Conservation (phyloP, 1,140 invertebrate genomes). For the Halesus radiatus region DNA sequence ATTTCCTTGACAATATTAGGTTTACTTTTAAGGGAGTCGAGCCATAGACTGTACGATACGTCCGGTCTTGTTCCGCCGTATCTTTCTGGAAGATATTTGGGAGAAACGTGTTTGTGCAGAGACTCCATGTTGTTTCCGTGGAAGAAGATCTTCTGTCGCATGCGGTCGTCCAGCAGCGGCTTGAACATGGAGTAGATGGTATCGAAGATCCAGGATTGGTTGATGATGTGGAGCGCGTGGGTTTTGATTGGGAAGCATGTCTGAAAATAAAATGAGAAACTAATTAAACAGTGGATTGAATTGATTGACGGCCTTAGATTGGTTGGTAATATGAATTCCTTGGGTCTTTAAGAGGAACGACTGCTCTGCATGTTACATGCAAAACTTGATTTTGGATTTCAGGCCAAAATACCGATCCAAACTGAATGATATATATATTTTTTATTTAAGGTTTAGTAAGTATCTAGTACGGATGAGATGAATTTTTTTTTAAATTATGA, state of each 20-base stretch:
- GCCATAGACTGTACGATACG: conserved; percentile 80
- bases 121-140: conserved; percentile 83
- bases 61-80: conserved; percentile 81
- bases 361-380: too few relatives aligned
- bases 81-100: conserved; percentile 78
- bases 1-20: conserved; percentile 76
- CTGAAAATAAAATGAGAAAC: conserved; percentile 62
- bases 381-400: too few relatives aligned
- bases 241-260: conserved; percentile 82
- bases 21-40: conserved; percentile 74
- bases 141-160: conserved; percentile 80
- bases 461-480: too few relatives aligned
- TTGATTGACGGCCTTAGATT: too few relatives aligned
- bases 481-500: too few relatives aligned
- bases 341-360: too few relatives aligned
- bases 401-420: too few relatives aligned
- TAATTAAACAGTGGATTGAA: too few relatives aligned
- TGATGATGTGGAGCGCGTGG: conserved; percentile 81
- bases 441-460: too few relatives aligned
- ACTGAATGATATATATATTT: too few relatives aligned
- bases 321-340: too few relatives aligned
- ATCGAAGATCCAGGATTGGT: conserved; percentile 86
- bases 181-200: conserved; percentile 84
- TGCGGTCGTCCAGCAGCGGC: conserved; percentile 77
- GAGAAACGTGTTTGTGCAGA: conserved; percentile 81